Evolutionary conservation across 2,113 vertebrate species (phyloP).

Genomic region (Thunnus maccoyii): DNA sequence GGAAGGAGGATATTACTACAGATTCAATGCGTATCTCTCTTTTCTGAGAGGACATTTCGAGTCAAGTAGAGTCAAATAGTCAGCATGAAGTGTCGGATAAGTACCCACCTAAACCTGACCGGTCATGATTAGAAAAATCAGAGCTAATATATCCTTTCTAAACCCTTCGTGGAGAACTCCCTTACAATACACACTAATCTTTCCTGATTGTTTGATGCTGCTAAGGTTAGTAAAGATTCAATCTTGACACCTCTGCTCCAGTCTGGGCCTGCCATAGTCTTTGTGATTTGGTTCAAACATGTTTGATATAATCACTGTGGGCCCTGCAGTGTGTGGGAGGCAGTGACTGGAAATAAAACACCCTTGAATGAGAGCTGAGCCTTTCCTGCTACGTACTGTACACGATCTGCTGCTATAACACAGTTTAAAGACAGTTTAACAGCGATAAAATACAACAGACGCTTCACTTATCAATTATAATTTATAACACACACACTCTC

Average conservation of each 20-base stretch:
- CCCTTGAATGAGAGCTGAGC: not conserved
- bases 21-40: not conserved
- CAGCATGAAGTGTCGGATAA: constrained; percentile 10
- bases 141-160: constrained; percentile 18
- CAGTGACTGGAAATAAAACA: constrained; percentile 16
- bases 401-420: not conserved
- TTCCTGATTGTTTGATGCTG: constrained; percentile 8
- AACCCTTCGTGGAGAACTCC: constrained; percentile 12
- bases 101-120: constrained; percentile 20
- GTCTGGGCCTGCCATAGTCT: constrained; percentile 50
- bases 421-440: not conserved
- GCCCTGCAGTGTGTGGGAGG: constrained; percentile 35
- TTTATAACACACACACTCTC: not conserved
- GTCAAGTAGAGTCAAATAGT: not conserved
- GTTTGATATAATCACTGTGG: constrained; percentile 48
- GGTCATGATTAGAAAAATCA: constrained; percentile 20
- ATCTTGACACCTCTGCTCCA: constrained; percentile 36
- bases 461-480: not conserved
- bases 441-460: not conserved
- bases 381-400: not conserved
- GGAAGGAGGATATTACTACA: not conserved
- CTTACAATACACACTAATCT: constrained; percentile 26
- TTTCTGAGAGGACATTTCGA: constrained; percentile 14
- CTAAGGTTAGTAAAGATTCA: constrained; percentile 24
- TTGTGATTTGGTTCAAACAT: constrained; percentile 48